These are phyloP conservation scores for Hydractinia echinata DNA, from an alignment of 30 jellyfish, hydroid and myxozoan species.

Conservation along the genomic window DNA sequence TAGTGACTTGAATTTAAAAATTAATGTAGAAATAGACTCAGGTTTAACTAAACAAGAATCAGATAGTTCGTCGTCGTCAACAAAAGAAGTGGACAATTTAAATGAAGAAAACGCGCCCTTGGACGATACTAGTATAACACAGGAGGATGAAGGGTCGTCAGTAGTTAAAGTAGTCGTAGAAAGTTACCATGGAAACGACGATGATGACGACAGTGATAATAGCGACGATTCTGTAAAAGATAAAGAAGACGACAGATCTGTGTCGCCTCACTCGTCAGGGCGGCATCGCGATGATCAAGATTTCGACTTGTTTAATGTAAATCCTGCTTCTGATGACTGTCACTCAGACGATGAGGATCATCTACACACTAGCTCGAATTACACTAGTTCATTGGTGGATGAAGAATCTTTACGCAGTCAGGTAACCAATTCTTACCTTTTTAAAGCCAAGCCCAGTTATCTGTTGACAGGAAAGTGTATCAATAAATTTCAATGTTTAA, in stretches of 20 bases:
- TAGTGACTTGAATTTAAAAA: neutral
- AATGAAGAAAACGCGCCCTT: neutral
- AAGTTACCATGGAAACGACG: conserved; percentile 3
- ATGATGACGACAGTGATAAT: neutral
- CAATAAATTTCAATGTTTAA: neutral
- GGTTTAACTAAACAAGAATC: neutral
- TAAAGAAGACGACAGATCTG: conserved; percentile 3
- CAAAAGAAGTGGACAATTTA: neutral
- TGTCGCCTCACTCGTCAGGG: conserved; percentile 24
- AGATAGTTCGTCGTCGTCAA: neutral
- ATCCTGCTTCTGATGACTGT: conserved; percentile 5
- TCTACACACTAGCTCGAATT: neutral
- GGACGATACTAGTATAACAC: neutral
- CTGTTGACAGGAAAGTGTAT: neutral
- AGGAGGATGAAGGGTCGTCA: neutral
- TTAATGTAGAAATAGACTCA: neutral
- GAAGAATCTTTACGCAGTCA: conserved; percentile 8
- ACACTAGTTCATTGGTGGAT: conserved; percentile 17
- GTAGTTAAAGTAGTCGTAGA: conserved; percentile 2
- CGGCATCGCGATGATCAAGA: neutral
- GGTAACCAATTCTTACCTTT: conserved; percentile 4
- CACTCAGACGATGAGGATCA: neutral
- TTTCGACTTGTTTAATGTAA: neutral
- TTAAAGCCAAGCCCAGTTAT: neutral
- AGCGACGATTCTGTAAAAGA: neutral